A percentile compares a stretch with the other conserved stretches of the same genome.
These are phyloP conservation scores for Drosophila pseudoobscura DNA, from an alignment of 1,140 invertebrate species.

Conservation along the genomic window DNA sequence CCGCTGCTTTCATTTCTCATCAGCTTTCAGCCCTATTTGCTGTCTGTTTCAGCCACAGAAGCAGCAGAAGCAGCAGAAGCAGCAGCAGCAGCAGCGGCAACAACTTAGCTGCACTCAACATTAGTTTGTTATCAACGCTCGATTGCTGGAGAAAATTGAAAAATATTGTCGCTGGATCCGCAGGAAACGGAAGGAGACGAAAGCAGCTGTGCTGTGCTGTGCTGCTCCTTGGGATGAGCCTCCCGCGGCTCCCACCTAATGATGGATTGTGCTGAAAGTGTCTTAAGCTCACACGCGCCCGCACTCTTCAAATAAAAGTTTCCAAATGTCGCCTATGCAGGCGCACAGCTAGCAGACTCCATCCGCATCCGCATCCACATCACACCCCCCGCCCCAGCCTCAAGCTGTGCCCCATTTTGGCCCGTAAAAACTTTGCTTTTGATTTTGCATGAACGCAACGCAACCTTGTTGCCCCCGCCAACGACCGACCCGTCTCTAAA, in stretches of 20 bases:
- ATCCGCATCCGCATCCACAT: background rate
- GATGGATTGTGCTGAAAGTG: slow-evolving; percentile 72
- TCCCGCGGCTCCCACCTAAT: slow-evolving; percentile 46
- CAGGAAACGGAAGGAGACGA: slow-evolving; percentile 10
- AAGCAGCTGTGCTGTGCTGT: slow-evolving; percentile 9
- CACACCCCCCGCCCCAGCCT: background rate
- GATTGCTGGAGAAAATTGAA: slow-evolving; percentile 79
- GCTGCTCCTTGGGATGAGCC: slow-evolving; percentile 20
- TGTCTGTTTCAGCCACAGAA: slow-evolving; percentile 26
- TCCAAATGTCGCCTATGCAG: slow-evolving; percentile 63
- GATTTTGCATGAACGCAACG: slow-evolving; percentile 61
- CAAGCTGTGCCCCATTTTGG: slow-evolving; percentile 48
- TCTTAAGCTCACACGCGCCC: slow-evolving; percentile 66
- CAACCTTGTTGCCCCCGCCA: background rate
- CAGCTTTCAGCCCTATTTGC: slow-evolving; percentile 32
- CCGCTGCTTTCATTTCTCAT: slow-evolving; percentile 42
- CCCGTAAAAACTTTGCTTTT: slow-evolving; percentile 69
- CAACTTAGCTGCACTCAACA: slow-evolving; percentile 64
- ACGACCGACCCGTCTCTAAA: slow-evolving; percentile 15
- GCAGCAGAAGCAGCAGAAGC: slow-evolving; percentile 4
- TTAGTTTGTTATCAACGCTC: slow-evolving; percentile 79
- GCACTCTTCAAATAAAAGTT: slow-evolving; percentile 62
- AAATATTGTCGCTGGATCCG: slow-evolving; percentile 67
- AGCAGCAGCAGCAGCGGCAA: slow-evolving; percentile 13
- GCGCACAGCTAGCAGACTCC: slow-evolving; percentile 28